Evolutionary conservation across 2,113 vertebrate genomes (phyloP).

Genomic region (Panthera tigris): DNA sequence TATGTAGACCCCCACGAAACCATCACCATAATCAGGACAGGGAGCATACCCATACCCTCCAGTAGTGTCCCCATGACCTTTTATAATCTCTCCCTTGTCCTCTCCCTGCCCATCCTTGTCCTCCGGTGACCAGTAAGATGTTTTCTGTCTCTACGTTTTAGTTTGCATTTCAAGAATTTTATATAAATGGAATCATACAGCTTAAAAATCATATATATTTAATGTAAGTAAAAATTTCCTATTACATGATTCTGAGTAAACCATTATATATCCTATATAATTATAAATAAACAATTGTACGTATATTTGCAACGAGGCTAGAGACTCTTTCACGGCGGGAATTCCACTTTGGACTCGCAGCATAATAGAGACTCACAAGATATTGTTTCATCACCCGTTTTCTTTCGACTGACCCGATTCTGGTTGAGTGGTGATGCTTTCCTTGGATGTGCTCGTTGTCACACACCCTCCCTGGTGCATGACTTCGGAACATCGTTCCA

Average conservation of each 20-base stretch:
- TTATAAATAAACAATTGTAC: neutral
- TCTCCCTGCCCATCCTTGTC: neutral
- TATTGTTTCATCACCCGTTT: neutral
- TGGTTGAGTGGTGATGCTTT: neutral
- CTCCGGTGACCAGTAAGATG: neutral
- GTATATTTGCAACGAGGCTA: neutral
- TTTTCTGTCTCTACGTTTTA: neutral
- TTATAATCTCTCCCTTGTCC: neutral
- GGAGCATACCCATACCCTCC: neutral
- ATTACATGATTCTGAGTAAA: neutral
- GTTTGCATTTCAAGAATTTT: neutral
- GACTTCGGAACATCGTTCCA: neutral
- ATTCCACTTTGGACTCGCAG: neutral
- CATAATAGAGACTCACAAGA: neutral
- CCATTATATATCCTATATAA: neutral
- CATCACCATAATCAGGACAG: neutral
- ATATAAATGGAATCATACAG: neutral
- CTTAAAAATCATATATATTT: neutral
- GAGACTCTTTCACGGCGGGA: neutral
- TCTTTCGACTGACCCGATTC: too few relatives aligned
- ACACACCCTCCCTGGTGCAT: neutral
- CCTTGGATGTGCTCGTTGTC: neutral
- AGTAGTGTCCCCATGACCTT: neutral
- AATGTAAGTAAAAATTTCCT: neutral
- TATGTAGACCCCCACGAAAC: neutral